Percentiles rank a stretch among this genome's conserved stretches.
These are phyloP conservation scores for Drosophila sp. DNA, from an alignment of 1,140 invertebrate genomes.

Conservation along the genomic window DNA sequence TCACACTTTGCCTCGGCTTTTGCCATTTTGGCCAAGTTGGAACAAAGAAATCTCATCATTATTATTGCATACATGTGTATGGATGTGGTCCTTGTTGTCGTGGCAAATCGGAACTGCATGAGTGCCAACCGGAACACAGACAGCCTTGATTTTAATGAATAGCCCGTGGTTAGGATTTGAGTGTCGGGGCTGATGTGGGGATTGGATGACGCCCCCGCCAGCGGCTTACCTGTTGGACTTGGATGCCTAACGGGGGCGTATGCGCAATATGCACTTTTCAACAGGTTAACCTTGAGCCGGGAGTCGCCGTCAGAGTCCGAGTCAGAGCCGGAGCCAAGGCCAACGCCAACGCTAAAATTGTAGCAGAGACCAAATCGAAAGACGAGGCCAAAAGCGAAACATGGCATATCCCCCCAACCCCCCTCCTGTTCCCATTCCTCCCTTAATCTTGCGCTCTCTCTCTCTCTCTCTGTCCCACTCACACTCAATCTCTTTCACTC, in stretches of 20 bases:
- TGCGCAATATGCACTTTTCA: constrained; percentile 73
- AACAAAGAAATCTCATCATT: neutral
- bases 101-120: neutral
- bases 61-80: neutral
- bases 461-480: neutral
- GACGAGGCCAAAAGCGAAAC: constrained; percentile 2
- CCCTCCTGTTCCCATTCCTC: neutral
- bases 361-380: neutral
- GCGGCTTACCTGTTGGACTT: constrained; percentile 66
- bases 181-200: neutral
- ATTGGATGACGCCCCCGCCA: constrained; percentile 48
- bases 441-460: neutral
- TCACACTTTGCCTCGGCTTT: too few relatives aligned
- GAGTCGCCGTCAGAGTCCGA: constrained; percentile 22
- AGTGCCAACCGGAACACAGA: neutral
- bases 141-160: constrained; percentile 6
- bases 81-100: too few relatives aligned
- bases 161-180: neutral
- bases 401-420: neutral
- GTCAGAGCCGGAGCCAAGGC: constrained; percentile 1
- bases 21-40: too few relatives aligned
- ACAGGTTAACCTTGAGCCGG: constrained; percentile 67
- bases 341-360: neutral
- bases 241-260: constrained; percentile 50
- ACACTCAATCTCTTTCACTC: neutral